A percentile compares a stretch with the other conserved stretches of the same genome.
Evolutionary conservation across 2,888 invertebrate genomes (phyloP).

Genomic region (Spicauda simplicius): DNA sequence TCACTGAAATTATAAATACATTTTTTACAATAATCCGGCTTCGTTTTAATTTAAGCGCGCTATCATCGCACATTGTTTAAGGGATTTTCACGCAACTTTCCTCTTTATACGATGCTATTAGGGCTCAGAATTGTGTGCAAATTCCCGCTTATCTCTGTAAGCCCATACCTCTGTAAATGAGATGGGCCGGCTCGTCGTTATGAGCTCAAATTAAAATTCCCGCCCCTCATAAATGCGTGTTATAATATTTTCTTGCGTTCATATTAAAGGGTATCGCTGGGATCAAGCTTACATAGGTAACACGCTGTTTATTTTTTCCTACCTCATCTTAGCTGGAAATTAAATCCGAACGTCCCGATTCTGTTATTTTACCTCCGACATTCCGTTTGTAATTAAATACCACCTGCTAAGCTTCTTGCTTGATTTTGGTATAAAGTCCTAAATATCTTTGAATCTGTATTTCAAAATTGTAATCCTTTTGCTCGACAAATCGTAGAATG

Average conservation of each 20-base stretch:
- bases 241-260: constrained; percentile 37
- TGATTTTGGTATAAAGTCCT: too few relatives aligned
- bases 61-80: constrained; percentile 31
- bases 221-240: constrained; percentile 37
- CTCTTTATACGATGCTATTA: background rate
- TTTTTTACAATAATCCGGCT: constrained; percentile 36
- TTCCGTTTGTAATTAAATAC: background rate
- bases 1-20: constrained; percentile 31
- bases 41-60: constrained; percentile 32
- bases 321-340: constrained; percentile 1
- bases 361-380: background rate
- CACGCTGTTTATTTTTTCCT: constrained; percentile 17
- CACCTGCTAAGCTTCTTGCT: background rate
- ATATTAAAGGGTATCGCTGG: constrained; percentile 33
- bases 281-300: constrained; percentile 28
- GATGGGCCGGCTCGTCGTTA: constrained; percentile 35
- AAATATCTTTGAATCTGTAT: too few relatives aligned
- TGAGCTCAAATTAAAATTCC: constrained; percentile 37
- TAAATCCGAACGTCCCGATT: constrained; percentile 1
- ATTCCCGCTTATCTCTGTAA: constrained; percentile 29
- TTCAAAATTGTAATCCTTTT: too few relatives aligned
- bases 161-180: constrained; percentile 37
- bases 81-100: constrained; percentile 1
- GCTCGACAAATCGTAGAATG: too few relatives aligned
- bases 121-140: constrained; percentile 10